Evolutionary conservation across 2,113 vertebrate genomes (phyloP).

Genomic region (Pandion haliaetus): DNA sequence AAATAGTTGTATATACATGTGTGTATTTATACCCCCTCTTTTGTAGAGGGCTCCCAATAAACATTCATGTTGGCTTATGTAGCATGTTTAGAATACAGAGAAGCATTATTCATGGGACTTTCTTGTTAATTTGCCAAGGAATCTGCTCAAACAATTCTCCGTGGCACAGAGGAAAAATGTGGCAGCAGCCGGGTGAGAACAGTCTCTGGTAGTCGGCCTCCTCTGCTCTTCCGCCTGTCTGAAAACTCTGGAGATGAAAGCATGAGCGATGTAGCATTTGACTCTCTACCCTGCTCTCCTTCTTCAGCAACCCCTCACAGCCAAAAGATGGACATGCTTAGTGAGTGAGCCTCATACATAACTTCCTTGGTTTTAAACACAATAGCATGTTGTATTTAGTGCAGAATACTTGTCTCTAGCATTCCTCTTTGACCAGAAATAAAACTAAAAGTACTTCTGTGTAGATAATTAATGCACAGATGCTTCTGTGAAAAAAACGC

Average conservation of each 20-base stretch:
- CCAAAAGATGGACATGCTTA: constrained; percentile 69
- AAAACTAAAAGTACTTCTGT: neutral
- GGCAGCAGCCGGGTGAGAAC: constrained; percentile 88
- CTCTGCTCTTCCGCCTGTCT: constrained; percentile 83
- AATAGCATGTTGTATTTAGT: neutral
- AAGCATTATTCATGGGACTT: neutral
- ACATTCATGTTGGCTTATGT: neutral
- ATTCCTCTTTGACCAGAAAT: neutral
- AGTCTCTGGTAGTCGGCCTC: constrained; percentile 81
- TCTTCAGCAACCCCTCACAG: constrained; percentile 78
- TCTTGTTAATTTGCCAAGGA: constrained; percentile 72
- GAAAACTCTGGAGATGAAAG: constrained; percentile 91
- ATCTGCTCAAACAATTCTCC: constrained; percentile 88
- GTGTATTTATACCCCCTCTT: neutral
- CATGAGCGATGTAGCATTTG: constrained; percentile 82
- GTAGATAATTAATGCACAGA: neutral
- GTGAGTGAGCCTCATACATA: constrained; percentile 46
- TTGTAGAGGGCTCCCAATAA: neutral
- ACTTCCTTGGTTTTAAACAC: neutral
- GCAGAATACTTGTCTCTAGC: neutral
- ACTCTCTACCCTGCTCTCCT: constrained; percentile 89
- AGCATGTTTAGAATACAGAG: neutral
- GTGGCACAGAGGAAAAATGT: constrained; percentile 92
- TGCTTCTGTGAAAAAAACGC: neutral
- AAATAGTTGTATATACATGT: neutral